Evolutionary conservation across 2,113 vertebrate genomes (phyloP).

Genomic region (Rallus limicola): DNA sequence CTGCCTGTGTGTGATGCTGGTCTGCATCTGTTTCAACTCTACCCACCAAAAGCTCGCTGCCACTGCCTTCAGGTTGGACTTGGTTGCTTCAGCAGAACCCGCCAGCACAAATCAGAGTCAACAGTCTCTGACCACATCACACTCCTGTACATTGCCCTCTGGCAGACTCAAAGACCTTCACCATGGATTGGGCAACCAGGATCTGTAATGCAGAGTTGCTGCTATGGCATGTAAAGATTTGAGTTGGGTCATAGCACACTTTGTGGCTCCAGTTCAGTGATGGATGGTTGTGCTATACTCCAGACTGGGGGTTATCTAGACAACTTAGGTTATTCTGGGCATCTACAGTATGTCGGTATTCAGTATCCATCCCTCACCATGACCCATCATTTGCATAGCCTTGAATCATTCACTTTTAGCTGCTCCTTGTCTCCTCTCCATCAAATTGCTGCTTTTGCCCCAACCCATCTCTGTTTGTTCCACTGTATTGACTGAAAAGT

Average conservation of each 20-base stretch:
- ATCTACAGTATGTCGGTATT: background rate
- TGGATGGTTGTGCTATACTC: background rate
- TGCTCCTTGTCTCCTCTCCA: background rate
- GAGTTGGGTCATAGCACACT: background rate
- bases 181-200: background rate
- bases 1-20: background rate
- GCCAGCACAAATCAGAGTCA: background rate
- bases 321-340: constrained; percentile 31
- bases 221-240: background rate
- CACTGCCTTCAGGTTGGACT: background rate
- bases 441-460: background rate
- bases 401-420: background rate
- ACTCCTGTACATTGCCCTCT: fast-evolving
- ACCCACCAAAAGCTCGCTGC: background rate
- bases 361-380: background rate
- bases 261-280: background rate
- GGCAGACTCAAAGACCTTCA: background rate
- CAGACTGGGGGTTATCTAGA: constrained; percentile 16
- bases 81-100: background rate
- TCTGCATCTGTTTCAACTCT: background rate
- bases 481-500: background rate
- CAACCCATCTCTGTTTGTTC: background rate
- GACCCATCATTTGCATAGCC: background rate
- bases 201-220: background rate
- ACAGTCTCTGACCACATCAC: background rate